Evolutionary conservation across 2,113 vertebrate genomes (phyloP).

Genomic region (Setophaga kirtlandii): DNA sequence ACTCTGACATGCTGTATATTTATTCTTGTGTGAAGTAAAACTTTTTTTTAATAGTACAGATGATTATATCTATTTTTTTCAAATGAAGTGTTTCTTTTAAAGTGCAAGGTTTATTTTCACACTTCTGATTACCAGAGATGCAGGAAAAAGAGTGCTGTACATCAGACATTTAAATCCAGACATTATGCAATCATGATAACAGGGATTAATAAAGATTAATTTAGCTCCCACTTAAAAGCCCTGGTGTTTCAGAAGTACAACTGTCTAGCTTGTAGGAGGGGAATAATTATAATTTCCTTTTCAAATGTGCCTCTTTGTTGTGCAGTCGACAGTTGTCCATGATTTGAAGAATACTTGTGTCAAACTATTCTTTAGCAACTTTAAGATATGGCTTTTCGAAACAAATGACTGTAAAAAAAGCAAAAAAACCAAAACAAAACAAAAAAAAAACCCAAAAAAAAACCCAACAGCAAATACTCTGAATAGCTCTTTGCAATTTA

Average conservation of each 20-base stretch:
- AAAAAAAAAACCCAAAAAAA: not conserved
- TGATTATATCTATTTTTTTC: constrained; percentile 62
- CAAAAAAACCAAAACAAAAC: no score
- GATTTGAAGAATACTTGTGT: not conserved
- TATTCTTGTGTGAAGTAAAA: constrained; percentile 66
- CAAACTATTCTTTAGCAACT: not conserved
- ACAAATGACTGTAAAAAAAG: not conserved
- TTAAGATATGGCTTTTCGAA: not conserved
- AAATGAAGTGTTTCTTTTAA: constrained; percentile 67
- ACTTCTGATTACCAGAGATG: constrained; percentile 77
- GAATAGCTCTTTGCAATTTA: not conserved
- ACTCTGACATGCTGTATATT: constrained; percentile 72
- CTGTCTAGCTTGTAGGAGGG: not conserved
- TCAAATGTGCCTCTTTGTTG: constrained; percentile 18
- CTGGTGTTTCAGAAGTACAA: constrained; percentile 25
- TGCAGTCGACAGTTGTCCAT: not conserved
- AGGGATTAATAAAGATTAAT: constrained; percentile 81
- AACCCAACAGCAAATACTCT: fast-evolving
- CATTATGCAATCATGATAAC: constrained; percentile 74
- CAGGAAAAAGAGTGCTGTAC: constrained; percentile 56
- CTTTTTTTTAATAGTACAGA: constrained; percentile 39
- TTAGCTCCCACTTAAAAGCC: constrained; percentile 65
- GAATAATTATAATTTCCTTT: constrained; percentile 54
- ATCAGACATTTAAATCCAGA: constrained; percentile 71
- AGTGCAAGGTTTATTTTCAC: constrained; percentile 80